Evolutionary conservation across 2,113 vertebrate species (phyloP), one percentile per base, ranked within the genome.

Genomic region (Stomatorhinus ivindoensis): DNA sequence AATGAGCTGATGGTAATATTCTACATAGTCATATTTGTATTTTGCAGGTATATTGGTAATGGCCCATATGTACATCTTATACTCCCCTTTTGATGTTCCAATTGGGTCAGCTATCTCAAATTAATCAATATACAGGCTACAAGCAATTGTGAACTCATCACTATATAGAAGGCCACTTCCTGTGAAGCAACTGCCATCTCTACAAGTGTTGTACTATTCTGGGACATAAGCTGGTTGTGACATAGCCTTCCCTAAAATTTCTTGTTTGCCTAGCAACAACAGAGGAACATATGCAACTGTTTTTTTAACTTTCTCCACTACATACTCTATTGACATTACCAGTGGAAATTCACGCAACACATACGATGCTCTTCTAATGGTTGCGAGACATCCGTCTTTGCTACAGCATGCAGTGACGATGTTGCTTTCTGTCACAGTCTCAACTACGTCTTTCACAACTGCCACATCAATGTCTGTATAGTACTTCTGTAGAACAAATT

Each of bases 241-340:
- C 65, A 69, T 13, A 31, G n/a, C 65, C 8, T 69, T 4, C 65
- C 6, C 65, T 69, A 69, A 69, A 69, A 69, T 65, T 24, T 65
- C n/a, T 65, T 65, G 61, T 21, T 69, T 13, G 10, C 61, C 2
- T 10, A 69, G 61, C 9, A 31, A 69, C 65, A 69, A 31, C n/a
- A 31, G 9, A 69, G 65, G 27, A 69, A 69, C 65, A 69, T 69
- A 69, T 31, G 65, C 65, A 31, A 69, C 27, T 31, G 9, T 31
- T 69, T 69, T 69, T 31, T 2, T 27, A 27, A n/a, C n/a, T 69
- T 27, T 69, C n/a, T 69, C 65, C 65, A 89, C 89, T 39, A 89
- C 55, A 89, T 89, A 42, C 27, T 89, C 89, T 61, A 89, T n/a
- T 24, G 84, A 17, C 58, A 86, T 89, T 51, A 87, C 84, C 84